Percentiles rank a stretch among this genome's conserved stretches.
phyloP scores from a whole-genome alignment of 2,797 vertebrate species.

The Cossypha caffra region DNA sequence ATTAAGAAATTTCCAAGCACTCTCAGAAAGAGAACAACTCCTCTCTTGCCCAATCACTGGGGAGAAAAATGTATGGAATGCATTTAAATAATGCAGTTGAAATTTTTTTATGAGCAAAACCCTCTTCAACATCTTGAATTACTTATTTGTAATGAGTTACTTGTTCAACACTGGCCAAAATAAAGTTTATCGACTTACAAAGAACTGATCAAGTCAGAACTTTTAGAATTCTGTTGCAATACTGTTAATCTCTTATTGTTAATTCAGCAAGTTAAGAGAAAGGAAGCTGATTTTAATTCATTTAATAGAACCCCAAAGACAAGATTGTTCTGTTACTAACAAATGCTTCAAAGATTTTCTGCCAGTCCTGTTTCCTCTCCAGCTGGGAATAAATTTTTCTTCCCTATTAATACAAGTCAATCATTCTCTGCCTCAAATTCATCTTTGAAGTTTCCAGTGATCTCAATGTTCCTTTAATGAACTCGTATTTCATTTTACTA shows the following conservation, averaged over 20 bases:
- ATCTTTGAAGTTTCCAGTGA: constrained; percentile 59
- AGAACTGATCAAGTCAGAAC: constrained; percentile 18
- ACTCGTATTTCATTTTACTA: constrained; percentile 15
- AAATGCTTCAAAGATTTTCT: constrained; percentile 69
- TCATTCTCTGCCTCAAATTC: constrained; percentile 60
- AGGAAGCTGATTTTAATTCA: constrained; percentile 61
- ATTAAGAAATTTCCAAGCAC: not conserved
- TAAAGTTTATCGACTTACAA: constrained; percentile 54
- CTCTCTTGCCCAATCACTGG: not conserved
- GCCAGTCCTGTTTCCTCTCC: constrained; percentile 60
- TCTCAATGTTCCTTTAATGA: constrained; percentile 49
- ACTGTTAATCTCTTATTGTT: constrained; percentile 17
- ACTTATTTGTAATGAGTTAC: constrained; percentile 34
- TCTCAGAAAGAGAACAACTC: not conserved
- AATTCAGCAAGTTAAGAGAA: constrained; percentile 52
- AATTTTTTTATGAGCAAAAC: not conserved
- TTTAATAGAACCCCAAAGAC: constrained; percentile 59
- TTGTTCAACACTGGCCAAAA: constrained; percentile 14
- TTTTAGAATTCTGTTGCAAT: not conserved
- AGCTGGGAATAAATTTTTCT: constrained; percentile 66
- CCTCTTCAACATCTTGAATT: constrained; percentile 28
- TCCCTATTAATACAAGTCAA: constrained; percentile 57
- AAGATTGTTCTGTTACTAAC: constrained; percentile 64
- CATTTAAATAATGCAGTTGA: constrained; percentile 17
- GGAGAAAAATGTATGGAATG: constrained; percentile 45